Evolutionary conservation across 23 tunicate species (phyloP).

Genomic region (Phallusia fumigata): DNA sequence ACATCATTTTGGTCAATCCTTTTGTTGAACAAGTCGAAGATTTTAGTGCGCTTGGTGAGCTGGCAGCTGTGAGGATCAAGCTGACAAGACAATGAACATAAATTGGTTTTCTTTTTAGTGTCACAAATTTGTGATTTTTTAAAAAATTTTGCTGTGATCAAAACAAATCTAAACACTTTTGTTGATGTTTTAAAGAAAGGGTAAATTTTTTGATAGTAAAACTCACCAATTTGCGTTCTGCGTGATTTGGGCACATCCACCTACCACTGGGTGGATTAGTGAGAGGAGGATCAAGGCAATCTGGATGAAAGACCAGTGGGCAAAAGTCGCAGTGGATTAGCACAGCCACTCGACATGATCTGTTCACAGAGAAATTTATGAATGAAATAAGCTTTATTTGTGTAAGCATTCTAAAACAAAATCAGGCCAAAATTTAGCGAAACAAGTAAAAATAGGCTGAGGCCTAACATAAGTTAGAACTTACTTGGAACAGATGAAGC

Average conservation of each 20-base stretch:
- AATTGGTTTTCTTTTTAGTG: too few species aligned
- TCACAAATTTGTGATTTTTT: too few species aligned
- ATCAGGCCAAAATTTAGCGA: too few species aligned
- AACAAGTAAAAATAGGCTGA: too few species aligned
- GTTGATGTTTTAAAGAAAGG: too few species aligned
- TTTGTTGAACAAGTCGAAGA: constrained; percentile 33
- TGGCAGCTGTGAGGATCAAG: constrained; percentile 34
- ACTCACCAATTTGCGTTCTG: constrained; percentile 64
- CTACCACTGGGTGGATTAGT: constrained; percentile 75
- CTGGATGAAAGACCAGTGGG: constrained; percentile 73
- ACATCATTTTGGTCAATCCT: constrained; percentile 51
- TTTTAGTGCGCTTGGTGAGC: constrained; percentile 49
- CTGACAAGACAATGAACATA: constrained; percentile 8
- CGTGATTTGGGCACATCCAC: constrained; percentile 98
- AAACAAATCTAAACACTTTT: too few species aligned
- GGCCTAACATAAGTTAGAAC: background rate
- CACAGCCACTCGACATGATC: constrained; percentile 77
- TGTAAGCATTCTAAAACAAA: too few species aligned
- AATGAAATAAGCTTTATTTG: too few species aligned
- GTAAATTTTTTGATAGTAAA: too few species aligned
- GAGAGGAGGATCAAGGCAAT: constrained; percentile 96
- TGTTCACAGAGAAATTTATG: background rate
- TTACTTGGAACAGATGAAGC: constrained; percentile 79
- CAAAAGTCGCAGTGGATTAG: constrained; percentile 90
- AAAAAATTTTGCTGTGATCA: too few species aligned